phyloP scores from a whole-genome alignment of 2,888 invertebrate species.

The Steinernema carpocapsae region DNA sequence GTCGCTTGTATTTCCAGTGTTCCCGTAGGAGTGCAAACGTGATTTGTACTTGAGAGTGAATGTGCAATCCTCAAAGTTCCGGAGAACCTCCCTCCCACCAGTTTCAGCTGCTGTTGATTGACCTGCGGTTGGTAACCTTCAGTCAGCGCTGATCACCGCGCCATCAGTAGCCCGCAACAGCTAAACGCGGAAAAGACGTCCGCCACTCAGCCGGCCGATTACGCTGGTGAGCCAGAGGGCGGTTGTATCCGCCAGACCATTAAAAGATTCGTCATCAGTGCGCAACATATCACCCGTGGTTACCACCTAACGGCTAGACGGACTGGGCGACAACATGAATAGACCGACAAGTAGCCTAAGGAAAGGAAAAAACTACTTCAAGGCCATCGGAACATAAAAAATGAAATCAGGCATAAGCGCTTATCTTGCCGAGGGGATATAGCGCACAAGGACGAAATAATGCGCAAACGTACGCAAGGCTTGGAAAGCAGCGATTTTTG shows the following conservation, averaged over 20 bases:
- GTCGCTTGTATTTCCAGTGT: background rate
- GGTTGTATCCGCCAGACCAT: background rate
- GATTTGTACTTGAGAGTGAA: too few relatives aligned
- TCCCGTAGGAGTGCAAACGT: too few relatives aligned
- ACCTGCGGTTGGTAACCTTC: slow-evolving; percentile 21
- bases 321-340: background rate
- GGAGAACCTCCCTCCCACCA: background rate
- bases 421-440: background rate
- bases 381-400: background rate
- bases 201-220: background rate
- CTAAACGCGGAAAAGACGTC: slow-evolving; percentile 19
- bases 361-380: too few relatives aligned
- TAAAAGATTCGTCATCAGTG: slow-evolving; percentile 2
- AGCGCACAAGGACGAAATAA: background rate
- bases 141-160: background rate
- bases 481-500: background rate
- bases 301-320: background rate
- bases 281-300: slow-evolving; percentile 3
- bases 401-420: background rate
- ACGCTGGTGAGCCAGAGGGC: background rate
- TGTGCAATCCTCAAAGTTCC: background rate
- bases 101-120: background rate
- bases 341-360: background rate
- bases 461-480: background rate
- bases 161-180: background rate